A percentile compares a stretch with the other conserved stretches of the same genome.
These are phyloP conservation scores for Phodopus roborovskii DNA, from an alignment of 2,113 vertebrate species.

Conservation along the genomic window DNA sequence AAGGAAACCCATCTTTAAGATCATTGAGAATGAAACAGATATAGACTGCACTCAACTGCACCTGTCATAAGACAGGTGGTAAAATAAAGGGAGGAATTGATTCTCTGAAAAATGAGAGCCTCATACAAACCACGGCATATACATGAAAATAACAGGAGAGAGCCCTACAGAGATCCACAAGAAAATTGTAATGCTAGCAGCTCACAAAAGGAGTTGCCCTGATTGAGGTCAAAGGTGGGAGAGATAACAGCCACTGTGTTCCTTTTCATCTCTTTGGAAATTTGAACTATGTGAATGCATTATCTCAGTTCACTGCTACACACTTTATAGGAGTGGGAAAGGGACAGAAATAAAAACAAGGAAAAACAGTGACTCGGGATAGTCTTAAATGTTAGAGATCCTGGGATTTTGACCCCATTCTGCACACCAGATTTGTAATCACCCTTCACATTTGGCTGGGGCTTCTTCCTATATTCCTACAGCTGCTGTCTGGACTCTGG, in stretches of 20 bases:
- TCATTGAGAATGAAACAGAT: background rate
- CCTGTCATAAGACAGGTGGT: background rate
- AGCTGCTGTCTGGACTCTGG: background rate
- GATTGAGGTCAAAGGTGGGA: background rate
- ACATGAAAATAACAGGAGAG: background rate
- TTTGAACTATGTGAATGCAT: background rate
- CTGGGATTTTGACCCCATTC: background rate
- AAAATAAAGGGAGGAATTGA: background rate
- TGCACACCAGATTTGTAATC: background rate
- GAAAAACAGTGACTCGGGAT: background rate
- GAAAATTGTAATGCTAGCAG: background rate
- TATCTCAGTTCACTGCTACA: background rate
- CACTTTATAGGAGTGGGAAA: background rate
- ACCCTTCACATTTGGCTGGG: background rate
- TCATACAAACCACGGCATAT: background rate
- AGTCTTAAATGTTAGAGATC: background rate
- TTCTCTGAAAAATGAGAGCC: background rate
- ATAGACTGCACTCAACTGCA: background rate
- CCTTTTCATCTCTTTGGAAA: background rate
- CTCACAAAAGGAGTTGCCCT: background rate
- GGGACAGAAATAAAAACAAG: background rate
- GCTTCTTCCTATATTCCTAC: accelerated
- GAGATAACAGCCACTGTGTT: background rate
- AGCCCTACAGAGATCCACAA: background rate
- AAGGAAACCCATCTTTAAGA: background rate